Evolutionary conservation across 1,140 invertebrate genomes (phyloP), one percentile per base, ranked within the genome.

Genomic region (Trichomalopsis sarcophagae): DNA sequence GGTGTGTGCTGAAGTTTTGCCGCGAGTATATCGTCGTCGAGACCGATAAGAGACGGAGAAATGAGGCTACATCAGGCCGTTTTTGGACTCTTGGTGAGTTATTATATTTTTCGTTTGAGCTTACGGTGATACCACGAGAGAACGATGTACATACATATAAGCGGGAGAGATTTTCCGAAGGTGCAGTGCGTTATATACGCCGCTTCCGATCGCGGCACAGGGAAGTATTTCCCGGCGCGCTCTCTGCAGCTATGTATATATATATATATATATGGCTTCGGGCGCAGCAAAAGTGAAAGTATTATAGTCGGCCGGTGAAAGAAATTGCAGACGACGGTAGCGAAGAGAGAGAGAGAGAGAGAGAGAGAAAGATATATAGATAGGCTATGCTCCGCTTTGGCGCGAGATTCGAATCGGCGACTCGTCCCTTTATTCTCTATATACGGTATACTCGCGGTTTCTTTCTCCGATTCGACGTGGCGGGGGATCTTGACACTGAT

Each of bases 81-180:
- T 50, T n/a, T 84, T 21, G 75, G 74, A 69, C 75, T 84, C 62
- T n/a, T 84, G 75, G 82, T 84, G 27, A 84, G 82, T 78, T 30
- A 9, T 44, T 44, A 7, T 44, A 9, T 44, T 44, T 44, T 11
- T 44, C 10, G 0, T 44, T 44, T 11, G 9, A n/a, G n/a, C n/a
- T n/a, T 40, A 40, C 1, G 4, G 33, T 33, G 40, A 9, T 40
- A 2, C 9, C 40, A 40, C 40, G 50, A 11, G 47, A 17, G 50
- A 55, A 71, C 30, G 27, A 71, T 71, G 10, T 9, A 11, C n/a
- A n/a, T n/a, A 30, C 11, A 27, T n/a, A n/a, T n/a, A 23, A 2
- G 55, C 14, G 17, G 55, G 1, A n/a, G 55, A 62, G 55, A 62
- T 62, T 62, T 62, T 62, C 55, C 55, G 55, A 62, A 5, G 55